Conservation (phyloP, 2,113 vertebrate species). For the Corydoras sp. region DNA sequence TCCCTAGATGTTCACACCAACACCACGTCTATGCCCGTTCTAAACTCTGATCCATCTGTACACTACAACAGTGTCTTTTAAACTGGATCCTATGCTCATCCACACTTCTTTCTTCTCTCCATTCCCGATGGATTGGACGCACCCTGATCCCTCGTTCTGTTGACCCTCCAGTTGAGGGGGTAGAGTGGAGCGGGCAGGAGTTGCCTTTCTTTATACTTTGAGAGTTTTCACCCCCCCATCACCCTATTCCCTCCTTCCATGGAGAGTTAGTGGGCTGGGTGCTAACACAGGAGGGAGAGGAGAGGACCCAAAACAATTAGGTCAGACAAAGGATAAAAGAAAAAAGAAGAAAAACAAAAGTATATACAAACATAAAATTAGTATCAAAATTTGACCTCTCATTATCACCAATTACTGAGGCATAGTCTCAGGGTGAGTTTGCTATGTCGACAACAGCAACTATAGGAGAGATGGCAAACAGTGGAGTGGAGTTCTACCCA, state of each 20-base stretch:
- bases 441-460: constrained; percentile 66
- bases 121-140: constrained; percentile 52
- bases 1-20: constrained; percentile 30
- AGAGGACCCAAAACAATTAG: constrained; percentile 14
- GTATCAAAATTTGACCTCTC: constrained; percentile 13
- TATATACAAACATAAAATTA: constrained; percentile 1
- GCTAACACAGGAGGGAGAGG: constrained; percentile 45
- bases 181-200: constrained; percentile 58
- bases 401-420: constrained; percentile 25
- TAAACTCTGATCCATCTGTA: constrained; percentile 30
- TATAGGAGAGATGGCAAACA: constrained; percentile 88
- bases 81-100: not conserved
- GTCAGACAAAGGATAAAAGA: too few relatives aligned
- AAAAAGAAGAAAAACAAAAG: constrained; percentile 4
- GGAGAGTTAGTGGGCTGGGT: constrained; percentile 57
- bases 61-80: not conserved
- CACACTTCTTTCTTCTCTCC: constrained; percentile 34
- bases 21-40: constrained; percentile 7
- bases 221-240: constrained; percentile 43
- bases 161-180: constrained; percentile 64
- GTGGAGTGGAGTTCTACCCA: constrained; percentile 83
- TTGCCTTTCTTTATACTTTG: constrained; percentile 44
- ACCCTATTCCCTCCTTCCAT: constrained; percentile 46
- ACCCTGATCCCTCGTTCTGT: constrained; percentile 45
- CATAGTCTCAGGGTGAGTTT: constrained; percentile 24